Evolutionary conservation across 2,113 vertebrate genomes (phyloP).

Genomic region (Misgurnus mizolepis): DNA sequence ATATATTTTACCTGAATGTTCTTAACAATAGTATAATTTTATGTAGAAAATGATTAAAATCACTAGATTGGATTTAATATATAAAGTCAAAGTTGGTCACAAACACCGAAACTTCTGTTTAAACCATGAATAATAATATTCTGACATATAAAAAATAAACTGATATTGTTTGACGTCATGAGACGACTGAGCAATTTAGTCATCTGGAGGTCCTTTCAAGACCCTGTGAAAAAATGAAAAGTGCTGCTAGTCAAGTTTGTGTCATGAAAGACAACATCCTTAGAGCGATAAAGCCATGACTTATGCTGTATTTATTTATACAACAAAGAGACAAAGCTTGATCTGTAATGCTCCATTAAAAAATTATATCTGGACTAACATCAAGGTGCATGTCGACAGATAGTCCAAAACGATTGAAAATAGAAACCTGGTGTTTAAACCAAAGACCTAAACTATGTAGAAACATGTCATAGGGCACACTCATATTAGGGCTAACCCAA

Average conservation of each 20-base stretch:
- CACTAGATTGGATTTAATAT: too few species aligned
- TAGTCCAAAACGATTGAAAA: neutral
- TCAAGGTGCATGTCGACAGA: neutral
- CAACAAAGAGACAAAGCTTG: slow-evolving; percentile 1
- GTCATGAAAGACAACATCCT: neutral
- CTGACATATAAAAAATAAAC: neutral
- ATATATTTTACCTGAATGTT: too few species aligned
- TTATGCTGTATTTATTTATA: neutral
- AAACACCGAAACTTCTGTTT: neutral
- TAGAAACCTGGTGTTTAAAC: too few species aligned
- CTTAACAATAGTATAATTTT: too few species aligned
- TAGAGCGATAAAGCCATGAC: neutral
- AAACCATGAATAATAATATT: neutral
- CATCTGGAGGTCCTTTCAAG: too few species aligned
- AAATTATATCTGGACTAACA: neutral
- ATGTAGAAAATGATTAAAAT: too few species aligned
- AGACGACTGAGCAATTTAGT: too few species aligned
- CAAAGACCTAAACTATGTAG: too few species aligned
- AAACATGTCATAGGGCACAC: too few species aligned
- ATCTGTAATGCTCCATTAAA: neutral
- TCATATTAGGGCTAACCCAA: too few species aligned
- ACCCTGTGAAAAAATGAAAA: too few species aligned
- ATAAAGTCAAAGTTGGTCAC: neutral
- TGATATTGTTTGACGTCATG: too few species aligned
- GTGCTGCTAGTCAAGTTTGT: neutral